phyloP scores from a whole-genome alignment of 1,140 invertebrate species.

The Littorina saxatilis region DNA sequence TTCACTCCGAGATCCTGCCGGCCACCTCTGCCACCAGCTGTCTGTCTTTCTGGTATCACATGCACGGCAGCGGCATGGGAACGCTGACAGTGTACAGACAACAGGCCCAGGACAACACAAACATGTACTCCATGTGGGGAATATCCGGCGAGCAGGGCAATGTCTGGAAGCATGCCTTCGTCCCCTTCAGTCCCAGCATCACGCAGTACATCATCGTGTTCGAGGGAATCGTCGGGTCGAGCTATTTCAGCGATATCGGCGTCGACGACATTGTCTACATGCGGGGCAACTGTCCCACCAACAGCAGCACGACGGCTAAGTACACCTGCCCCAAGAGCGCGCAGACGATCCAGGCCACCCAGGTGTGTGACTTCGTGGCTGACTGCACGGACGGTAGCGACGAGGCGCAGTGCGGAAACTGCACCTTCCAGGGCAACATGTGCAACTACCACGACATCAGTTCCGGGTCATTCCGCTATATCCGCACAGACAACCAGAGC shows the following conservation, averaged over 20 bases:
- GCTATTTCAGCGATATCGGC: constrained; percentile 82
- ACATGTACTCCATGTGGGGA: constrained; percentile 29
- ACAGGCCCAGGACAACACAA: constrained; percentile 31
- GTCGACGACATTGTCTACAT: constrained; percentile 82
- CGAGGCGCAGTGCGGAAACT: constrained; percentile 71
- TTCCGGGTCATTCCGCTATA: constrained; percentile 63
- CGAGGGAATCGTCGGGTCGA: constrained; percentile 82
- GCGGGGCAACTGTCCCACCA: not conserved
- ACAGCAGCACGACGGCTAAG: not conserved
- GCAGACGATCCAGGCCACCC: constrained; percentile 20
- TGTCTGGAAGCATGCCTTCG: constrained; percentile 53
- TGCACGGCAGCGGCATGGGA: constrained; percentile 80
- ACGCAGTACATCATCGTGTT: constrained; percentile 55
- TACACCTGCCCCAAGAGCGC: not conserved
- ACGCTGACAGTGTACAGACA: constrained; percentile 62
- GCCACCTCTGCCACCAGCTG: constrained; percentile 40
- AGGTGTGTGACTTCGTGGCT: constrained; percentile 70
- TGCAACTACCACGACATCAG: constrained; percentile 66
- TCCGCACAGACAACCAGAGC: constrained; percentile 57
- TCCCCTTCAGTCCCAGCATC: constrained; percentile 39
- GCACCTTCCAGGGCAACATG: constrained; percentile 65
- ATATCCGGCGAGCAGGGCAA: constrained; percentile 52
- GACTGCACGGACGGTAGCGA: constrained; percentile 70
- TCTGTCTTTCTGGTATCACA: constrained; percentile 79
- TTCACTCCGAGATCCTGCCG: constrained; percentile 54